Evolutionary conservation across 2,888 invertebrate species (phyloP), one percentile per base, ranked within the genome.

Genomic region (Unio pictorum): DNA sequence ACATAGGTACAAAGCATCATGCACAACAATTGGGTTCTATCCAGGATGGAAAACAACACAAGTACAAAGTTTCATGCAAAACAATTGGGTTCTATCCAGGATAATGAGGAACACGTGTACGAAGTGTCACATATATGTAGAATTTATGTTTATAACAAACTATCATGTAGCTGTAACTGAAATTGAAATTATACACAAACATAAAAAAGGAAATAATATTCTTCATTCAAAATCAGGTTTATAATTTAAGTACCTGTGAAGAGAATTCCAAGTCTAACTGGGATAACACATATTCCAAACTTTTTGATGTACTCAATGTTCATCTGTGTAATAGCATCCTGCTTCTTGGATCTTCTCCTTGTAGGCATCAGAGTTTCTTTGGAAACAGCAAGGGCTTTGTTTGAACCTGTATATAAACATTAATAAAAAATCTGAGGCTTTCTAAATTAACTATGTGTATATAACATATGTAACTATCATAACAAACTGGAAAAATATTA

Each of bases 271-370:
- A 89, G 81, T 55, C 83, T 79, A 55, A 89, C 77, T 4, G 87
- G 84, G 5, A 89, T 77, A 73, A 81, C 76, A 73, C 83, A 84
- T n/a, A 86, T 76, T n/a, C 89, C 89, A 74, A 83, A 77, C 68
- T 88, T 87, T 76, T 82, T 86, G 11, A 82, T 78, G 34, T 81
- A 74, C 65, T 89, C 89, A 7, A 84, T 84, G 6, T 75, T 80
- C 18, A 73, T 76, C 55, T 75, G 79, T 6, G 85, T 80, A 0
- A 80, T 84, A 0, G 77, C 75, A 63, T 87, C 85, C 4, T 75
- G 76, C 63, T 80, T 83, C 63, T 79, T 76, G 59, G 71, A 74
- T 18, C 75, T 75, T 28, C 74, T 68, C 57, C 81, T 65, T 4
- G 73, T 69, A 8, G 65, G 72, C 45, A 66, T 66, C 7, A 72